Evolutionary conservation across 2,113 vertebrate genomes (phyloP).

Genomic region (Gasterosteus nipponicus): DNA sequence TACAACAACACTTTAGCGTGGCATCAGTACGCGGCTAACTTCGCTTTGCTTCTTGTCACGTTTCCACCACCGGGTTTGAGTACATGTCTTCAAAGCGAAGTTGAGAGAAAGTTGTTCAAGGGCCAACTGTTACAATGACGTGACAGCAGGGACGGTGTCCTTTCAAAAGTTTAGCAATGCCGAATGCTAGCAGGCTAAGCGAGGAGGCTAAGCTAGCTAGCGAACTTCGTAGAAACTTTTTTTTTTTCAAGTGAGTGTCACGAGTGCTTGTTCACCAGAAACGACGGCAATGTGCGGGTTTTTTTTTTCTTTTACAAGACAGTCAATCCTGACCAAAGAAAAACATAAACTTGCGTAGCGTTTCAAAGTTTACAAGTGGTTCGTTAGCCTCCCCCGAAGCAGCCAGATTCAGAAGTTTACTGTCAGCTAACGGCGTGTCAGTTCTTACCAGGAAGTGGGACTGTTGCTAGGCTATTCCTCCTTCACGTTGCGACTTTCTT

Average conservation of each 20-base stretch:
- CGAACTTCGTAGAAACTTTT: conserved; percentile 65
- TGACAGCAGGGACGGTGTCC: neutral
- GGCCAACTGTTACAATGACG: neutral
- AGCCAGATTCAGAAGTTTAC: conserved; percentile 24
- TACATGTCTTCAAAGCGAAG: neutral
- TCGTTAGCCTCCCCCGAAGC: neutral
- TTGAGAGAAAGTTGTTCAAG: neutral
- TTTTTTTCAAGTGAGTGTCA: conserved; percentile 2
- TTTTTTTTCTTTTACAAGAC: fast-evolving
- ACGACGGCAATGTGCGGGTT: neutral
- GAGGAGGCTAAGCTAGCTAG: conserved; percentile 65
- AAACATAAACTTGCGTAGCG: fast-evolving
- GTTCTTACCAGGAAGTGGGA: conserved; percentile 85
- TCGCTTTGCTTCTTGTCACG: neutral
- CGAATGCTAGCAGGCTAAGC: conserved; percentile 65
- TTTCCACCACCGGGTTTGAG: neutral
- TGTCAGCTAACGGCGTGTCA: conserved; percentile 50
- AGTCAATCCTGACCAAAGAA: neutral
- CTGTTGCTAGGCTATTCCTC: conserved; percentile 72
- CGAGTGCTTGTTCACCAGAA: neutral
- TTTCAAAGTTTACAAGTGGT: neutral
- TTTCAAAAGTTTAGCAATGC: conserved; percentile 42
- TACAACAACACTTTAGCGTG: neutral
- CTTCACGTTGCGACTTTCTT: conserved; percentile 59
- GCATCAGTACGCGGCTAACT: neutral